Conservation (phyloP, 2,888 invertebrate genomes). For the Cerastis leucographa region DNA sequence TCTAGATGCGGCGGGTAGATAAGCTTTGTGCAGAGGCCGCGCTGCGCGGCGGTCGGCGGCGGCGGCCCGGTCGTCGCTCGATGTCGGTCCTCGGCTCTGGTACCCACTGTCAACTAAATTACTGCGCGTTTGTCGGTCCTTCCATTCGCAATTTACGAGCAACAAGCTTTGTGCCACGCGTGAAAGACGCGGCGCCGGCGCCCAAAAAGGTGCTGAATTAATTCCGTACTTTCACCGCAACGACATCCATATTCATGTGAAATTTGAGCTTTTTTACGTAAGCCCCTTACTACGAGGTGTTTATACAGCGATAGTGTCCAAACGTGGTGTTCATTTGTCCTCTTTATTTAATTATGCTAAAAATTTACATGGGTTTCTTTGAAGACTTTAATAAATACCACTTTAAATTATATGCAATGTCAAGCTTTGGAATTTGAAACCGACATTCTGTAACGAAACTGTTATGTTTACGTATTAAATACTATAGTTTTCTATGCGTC, state of each 20-base stretch:
- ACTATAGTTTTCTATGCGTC: not conserved
- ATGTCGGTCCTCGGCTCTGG: slow-evolving; percentile 62
- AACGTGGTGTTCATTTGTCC: slow-evolving; percentile 35
- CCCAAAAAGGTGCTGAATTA: slow-evolving; percentile 74
- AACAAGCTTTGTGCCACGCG: slow-evolving; percentile 76
- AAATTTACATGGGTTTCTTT: slow-evolving; percentile 37
- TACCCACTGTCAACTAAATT: slow-evolving; percentile 89
- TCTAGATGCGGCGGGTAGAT: slow-evolving; percentile 86
- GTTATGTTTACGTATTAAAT: not conserved
- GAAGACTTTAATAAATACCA: slow-evolving; percentile 34
- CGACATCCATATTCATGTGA: slow-evolving; percentile 73
- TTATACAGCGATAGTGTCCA: slow-evolving; percentile 43
- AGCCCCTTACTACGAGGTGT: slow-evolving; percentile 63
- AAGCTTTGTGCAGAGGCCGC: slow-evolving; percentile 78
- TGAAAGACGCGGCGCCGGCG: slow-evolving; percentile 78
- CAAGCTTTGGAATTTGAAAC: slow-evolving; percentile 17
- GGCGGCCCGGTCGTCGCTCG: slow-evolving; percentile 53
- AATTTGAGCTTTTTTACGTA: slow-evolving; percentile 69
- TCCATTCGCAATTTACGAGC: slow-evolving; percentile 87
- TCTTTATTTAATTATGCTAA: slow-evolving; percentile 41
- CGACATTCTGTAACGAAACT: slow-evolving; percentile 13
- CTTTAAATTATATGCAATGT: slow-evolving; percentile 19
- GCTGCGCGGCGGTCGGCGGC: slow-evolving; percentile 64
- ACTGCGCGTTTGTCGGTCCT: slow-evolving; percentile 87
- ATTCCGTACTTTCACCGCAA: slow-evolving; percentile 74